Percentiles rank a stretch among this genome's conserved stretches.
Conservation (phyloP, 2,888 invertebrate genomes). For the Piscicola geometra region DNA sequence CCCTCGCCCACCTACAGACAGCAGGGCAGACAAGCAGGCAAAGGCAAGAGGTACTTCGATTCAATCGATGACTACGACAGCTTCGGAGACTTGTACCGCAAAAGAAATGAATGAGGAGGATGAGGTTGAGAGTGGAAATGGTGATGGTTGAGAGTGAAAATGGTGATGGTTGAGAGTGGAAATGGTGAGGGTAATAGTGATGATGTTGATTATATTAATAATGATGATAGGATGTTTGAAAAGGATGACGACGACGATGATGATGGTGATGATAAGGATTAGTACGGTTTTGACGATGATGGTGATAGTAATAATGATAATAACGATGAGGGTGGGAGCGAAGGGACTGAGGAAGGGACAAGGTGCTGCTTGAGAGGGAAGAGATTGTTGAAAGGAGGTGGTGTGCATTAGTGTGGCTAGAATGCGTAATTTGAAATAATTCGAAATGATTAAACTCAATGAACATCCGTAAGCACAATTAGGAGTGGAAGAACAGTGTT, state of each 20-base stretch:
- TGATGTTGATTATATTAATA: background rate
- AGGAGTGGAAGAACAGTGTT: too few species aligned
- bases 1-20: background rate
- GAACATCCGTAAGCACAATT: too few species aligned
- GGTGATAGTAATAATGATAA: too few species aligned
- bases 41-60: background rate
- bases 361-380: too few species aligned
- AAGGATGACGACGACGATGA: background rate
- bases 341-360: too few species aligned
- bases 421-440: too few species aligned
- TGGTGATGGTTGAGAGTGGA: background rate
- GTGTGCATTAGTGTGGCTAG: too few species aligned
- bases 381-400: too few species aligned
- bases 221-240: background rate
- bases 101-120: background rate
- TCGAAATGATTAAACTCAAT: too few species aligned
- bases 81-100: background rate
- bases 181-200: background rate
- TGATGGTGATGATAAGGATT: constrained; percentile 11
- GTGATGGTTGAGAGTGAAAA: constrained; percentile 13
- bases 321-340: too few species aligned
- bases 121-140: background rate
- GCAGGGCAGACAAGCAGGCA: background rate
- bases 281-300: too few species aligned
- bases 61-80: constrained; percentile 10